A percentile compares a stretch with the other conserved stretches of the same genome.
These are phyloP conservation scores for Coenobita brevimanus DNA, from an alignment of 1,140 invertebrate genomes.

Conservation along the genomic window DNA sequence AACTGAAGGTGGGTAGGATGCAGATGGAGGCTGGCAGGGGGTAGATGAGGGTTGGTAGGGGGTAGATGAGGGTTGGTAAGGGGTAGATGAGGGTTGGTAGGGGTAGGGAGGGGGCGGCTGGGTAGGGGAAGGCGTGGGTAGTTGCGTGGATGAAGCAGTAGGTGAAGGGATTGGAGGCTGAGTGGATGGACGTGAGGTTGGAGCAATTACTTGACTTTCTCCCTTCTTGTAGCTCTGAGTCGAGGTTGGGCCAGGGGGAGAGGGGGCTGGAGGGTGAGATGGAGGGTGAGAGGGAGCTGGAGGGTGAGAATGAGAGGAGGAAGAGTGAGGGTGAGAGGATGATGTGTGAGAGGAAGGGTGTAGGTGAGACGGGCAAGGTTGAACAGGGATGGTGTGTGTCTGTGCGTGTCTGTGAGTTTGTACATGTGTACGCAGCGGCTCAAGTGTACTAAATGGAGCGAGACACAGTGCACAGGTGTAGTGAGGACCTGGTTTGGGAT, in stretches of 20 bases:
- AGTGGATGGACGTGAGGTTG: no score
- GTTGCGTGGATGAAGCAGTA: not conserved
- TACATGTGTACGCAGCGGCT: slow-evolving; percentile 28
- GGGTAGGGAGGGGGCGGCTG: not conserved
- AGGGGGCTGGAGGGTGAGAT: not conserved
- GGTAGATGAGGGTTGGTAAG: no score
- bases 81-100: no score
- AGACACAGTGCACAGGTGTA: slow-evolving; percentile 44
- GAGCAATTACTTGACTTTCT: no score
- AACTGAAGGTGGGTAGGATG: no score
- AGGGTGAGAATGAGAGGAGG: no score
- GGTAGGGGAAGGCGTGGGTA: not conserved
- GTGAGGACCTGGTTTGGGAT: not conserved
- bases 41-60: no score
- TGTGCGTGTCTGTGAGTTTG: not conserved
- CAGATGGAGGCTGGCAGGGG: no score
- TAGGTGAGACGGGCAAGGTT: not conserved
- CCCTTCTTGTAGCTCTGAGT: no score
- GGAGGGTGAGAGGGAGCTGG: no score
- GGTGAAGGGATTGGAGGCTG: not conserved
- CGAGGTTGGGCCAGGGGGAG: not conserved
- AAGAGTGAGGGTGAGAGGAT: no score
- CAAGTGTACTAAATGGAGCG: slow-evolving; percentile 14
- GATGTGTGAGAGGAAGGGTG: no score
- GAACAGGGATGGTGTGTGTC: not conserved